Evolutionary conservation across 2,888 invertebrate genomes (phyloP), one percentile per base, ranked within the genome.

Genomic region (Abrostola tripartita): DNA sequence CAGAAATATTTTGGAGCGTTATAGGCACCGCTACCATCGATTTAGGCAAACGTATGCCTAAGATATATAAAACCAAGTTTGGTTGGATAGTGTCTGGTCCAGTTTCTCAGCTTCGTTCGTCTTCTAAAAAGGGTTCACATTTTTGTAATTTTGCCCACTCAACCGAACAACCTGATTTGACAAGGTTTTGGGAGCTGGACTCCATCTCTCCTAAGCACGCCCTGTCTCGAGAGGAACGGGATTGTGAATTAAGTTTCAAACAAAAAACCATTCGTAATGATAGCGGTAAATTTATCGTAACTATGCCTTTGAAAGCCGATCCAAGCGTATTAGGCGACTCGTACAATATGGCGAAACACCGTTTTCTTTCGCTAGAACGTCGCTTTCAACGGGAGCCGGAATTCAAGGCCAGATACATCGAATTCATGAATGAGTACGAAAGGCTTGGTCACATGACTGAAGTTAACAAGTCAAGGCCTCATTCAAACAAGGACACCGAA

Each of bases 181-280:
- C 41, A 41, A 40, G 41, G 41, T 53, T 53, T 7, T 53, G 53
- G 53, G 53, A 53, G 53, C 53, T 53, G 35, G 74, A 80, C 8
- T 37, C 60, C 14, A 49, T 78, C 11, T 56, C 72, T 8, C 1
- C 61, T 6, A 61, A 63, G 35, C 62, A 73, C 14, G 38, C 49
- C 5, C 42, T 62, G 8, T 42, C 68, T 9, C 5, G 10, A 0
- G 76, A 78, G 37, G 74, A 78, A 47, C 55, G 61, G 7, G 53
- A 51, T 1, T 78, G 78, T 63, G 76, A 78, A 38, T 12, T 65
- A 40, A 44, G 8, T 9, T 78, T 80, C 52, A 6, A 12, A 9
- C 8, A 62, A 9, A 70, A 52, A n/a, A 72, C 65, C 8, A 37
- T 6, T 0, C 72, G 75, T 37, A 47, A 61, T 1, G 37, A 52